Evolutionary conservation across 2,113 vertebrate species (phyloP), one percentile per base, ranked within the genome.

Genomic region (Geococcyx californianus): DNA sequence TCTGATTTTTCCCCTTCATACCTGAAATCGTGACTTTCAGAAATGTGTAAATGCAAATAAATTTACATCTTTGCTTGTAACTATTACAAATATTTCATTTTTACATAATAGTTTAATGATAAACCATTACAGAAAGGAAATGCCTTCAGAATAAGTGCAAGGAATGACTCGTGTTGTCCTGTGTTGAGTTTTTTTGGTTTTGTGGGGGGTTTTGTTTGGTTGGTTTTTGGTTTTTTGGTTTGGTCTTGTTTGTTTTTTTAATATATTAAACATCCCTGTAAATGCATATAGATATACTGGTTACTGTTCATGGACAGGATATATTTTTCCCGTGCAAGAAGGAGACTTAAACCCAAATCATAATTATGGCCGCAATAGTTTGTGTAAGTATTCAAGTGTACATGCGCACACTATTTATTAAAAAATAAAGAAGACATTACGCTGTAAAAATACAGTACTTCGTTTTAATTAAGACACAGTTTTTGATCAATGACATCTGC

Each of bases 261-360:
- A 33, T 66, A 24, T 31, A 42, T 67, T 69, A 56, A 95, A 55
- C 4, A 1, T 58, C 8, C 19, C 16, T 80, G 1, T 83, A 55
- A 58, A 70, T 40, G 77, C 7, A 21, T 16, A 20, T 66, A 55
- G 38, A 42, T 7, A 2, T 62, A 14, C 14, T 63, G 34, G 3
- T 69, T 59, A 9, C 20, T 52, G 7, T 67, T 90, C 0, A 0
- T 59, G 34, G 10, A 26, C 47, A 45, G 47, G 15, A 7, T 83
- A 10, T 28, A 7, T 42, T 9, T 19, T n/a, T 31, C 40, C 33
- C 56, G 36, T 36, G 83, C 59, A 84, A 63, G 45, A 73, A 51
- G 16, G 15, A 52, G 36, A 52, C 25, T 52, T 63, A 44, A 86
- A 44, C 38, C 29, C 34, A 68, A 45, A 40, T 63, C 0, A 0